A percentile compares a stretch with the other conserved stretches of the same genome.
Conservation (phyloP, 2,797 vertebrate genomes). For the Diplodus sargus region DNA sequence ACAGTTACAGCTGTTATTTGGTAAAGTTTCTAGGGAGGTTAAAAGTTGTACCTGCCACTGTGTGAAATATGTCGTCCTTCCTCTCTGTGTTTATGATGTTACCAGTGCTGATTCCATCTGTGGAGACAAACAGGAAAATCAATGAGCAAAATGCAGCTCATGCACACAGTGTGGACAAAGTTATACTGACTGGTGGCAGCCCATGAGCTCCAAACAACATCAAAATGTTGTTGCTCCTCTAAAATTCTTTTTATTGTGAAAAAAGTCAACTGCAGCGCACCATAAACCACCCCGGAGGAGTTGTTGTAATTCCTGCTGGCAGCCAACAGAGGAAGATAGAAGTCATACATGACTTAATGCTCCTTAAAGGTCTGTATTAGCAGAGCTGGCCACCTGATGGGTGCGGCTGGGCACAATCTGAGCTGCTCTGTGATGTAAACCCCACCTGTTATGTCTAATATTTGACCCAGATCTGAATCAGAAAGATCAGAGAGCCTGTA, state of each 20-base stretch:
- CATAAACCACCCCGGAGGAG: neutral
- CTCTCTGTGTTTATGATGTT: constrained; percentile 67
- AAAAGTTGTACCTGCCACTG: constrained; percentile 70
- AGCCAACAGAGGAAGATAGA: constrained; percentile 24
- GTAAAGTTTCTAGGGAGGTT: constrained; percentile 21
- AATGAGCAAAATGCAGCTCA: constrained; percentile 5
- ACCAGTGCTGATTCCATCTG: constrained; percentile 81
- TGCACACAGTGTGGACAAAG: neutral
- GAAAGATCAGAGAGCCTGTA: constrained; percentile 10
- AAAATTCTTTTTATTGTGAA: neutral
- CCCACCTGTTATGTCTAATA: constrained; percentile 16
- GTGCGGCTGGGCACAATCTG: constrained; percentile 25
- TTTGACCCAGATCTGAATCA: constrained; percentile 36
- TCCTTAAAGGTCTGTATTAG: constrained; percentile 19
- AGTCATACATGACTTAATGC: constrained; percentile 18
- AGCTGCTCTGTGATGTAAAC: constrained; percentile 25
- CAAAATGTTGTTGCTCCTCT: neutral
- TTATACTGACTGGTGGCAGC: too few relatives aligned
- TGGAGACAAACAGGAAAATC: constrained; percentile 41
- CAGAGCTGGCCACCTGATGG: constrained; percentile 38
- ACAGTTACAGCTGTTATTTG: constrained; percentile 21
- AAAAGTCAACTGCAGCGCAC: neutral
- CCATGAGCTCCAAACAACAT: neutral
- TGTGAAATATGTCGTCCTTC: constrained; percentile 50
- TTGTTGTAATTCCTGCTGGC: neutral